Evolutionary conservation across 1,140 invertebrate species (phyloP).

Genomic region (Lordiphosa stackelbergi): DNA sequence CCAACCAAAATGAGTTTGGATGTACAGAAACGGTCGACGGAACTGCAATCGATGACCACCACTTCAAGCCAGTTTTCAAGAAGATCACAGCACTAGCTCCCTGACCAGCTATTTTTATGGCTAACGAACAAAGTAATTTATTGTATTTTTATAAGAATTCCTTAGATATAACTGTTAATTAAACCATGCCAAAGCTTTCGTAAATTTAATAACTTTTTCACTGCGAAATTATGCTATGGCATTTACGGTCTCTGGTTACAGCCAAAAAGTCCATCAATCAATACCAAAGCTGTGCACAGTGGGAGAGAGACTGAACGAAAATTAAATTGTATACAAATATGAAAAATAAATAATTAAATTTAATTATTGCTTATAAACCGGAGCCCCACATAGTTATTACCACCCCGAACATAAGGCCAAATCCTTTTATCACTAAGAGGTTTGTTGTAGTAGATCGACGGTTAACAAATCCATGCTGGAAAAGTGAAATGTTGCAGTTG

Average conservation of each 20-base stretch:
- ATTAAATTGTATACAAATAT: no score
- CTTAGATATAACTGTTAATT: slow-evolving; percentile 6
- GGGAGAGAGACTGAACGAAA: not conserved
- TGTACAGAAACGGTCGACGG: slow-evolving; percentile 23
- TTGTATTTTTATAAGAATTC: slow-evolving; percentile 13
- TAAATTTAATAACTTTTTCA: slow-evolving; percentile 1
- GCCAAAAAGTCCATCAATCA: not conserved
- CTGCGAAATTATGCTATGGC: not conserved
- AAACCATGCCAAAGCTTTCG: slow-evolving; percentile 8
- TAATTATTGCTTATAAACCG: no score
- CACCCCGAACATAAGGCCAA: no score
- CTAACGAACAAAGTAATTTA: slow-evolving; percentile 51
- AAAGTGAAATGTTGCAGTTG: no score
- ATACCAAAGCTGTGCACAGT: slow-evolving; percentile 4
- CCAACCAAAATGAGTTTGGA: slow-evolving; percentile 36
- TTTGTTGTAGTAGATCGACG: no score
- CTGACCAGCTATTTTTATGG: no score
- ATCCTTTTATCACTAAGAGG: no score
- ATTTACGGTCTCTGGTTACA: slow-evolving; percentile 2
- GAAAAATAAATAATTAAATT: no score
- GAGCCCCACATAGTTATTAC: no score
- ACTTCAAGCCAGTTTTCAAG: slow-evolving; percentile 42
- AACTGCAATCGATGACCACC: slow-evolving; percentile 48
- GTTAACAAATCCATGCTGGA: no score
- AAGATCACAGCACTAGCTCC: slow-evolving; percentile 22